Evolutionary conservation across 2,888 invertebrate genomes (phyloP), one percentile per base, ranked within the genome.

Genomic region (Diaphora mendica): DNA sequence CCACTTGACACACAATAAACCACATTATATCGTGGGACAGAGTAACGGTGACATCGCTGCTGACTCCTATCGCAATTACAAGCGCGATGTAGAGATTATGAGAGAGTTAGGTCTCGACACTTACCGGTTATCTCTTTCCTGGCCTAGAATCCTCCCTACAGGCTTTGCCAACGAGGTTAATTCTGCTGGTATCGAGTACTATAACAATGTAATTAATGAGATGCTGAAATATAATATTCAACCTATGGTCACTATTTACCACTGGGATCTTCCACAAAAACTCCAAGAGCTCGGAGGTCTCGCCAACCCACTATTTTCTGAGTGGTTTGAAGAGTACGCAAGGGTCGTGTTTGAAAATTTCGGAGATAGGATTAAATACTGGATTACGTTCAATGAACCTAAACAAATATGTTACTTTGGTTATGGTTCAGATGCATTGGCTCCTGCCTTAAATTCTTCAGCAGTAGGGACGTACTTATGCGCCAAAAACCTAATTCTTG

Each of bases 351-450:
- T 89, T 78, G 80, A 89, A 42, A 83, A 85, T n/a, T 96, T 94
- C 77, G 96, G 96, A 2, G 95, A 96, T 75, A 90, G 95, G 70
- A 96, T 94, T 0, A 95, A 96, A 79, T 85, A 88, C 23, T 97
- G 96, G 96, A 94, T 96, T 8, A 96, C 97, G 0, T 93, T 96
- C 72, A 97, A 97, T 81, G 96, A 97, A 79, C 96, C 96, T 0
- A 89, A 86, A 75, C 88, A 91, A 73, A 87, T 91, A 44, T 94
- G 93, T 64, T 85, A 81, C 1, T 79, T 86, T 15, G 96, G 96
- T 0, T 96, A 96, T 81, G 95, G 94, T 0, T 75, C 68, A 5
- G 84, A 74, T 0, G 83, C 84, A 0, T 85, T 84, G 71, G 91
- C 93, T 2, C 93, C 93, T 0, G 86, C 89, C 23, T 72, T 95